Percentiles rank a stretch among this genome's conserved stretches.
Evolutionary conservation across 1,140 invertebrate species (phyloP).

Genomic region (Nebria ingens): DNA sequence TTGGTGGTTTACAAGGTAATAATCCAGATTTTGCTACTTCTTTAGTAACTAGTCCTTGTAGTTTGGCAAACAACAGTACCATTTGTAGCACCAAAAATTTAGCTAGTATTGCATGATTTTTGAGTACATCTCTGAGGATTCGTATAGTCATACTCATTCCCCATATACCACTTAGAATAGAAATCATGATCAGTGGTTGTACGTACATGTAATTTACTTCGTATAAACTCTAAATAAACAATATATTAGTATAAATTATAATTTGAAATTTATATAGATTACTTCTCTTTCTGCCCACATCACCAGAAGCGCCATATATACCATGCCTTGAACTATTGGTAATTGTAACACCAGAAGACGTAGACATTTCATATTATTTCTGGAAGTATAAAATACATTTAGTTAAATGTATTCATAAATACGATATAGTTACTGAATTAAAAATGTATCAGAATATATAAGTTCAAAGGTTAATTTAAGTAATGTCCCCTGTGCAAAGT

Average conservation of each 20-base stretch:
- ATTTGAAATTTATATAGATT: slow-evolving; percentile 16
- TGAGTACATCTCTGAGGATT: slow-evolving; percentile 35
- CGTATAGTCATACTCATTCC: slow-evolving; percentile 47
- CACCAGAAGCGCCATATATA: slow-evolving; percentile 42
- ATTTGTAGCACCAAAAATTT: slow-evolving; percentile 43
- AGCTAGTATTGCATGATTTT: slow-evolving; percentile 27
- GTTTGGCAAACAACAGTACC: slow-evolving; percentile 42
- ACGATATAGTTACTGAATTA: no score
- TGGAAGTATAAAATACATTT: slow-evolving; percentile 21
- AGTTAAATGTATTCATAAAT: no score
- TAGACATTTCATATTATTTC: slow-evolving; percentile 37
- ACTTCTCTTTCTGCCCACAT: slow-evolving; percentile 53
- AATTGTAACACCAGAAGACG: slow-evolving; percentile 47
- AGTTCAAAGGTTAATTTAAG: no score
- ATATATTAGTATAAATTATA: slow-evolving; percentile 13
- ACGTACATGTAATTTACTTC: slow-evolving; percentile 46
- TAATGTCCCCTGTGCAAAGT: no score
- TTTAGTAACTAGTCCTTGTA: slow-evolving; percentile 40
- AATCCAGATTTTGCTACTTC: slow-evolving; percentile 34
- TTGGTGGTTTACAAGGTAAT: slow-evolving; percentile 39
- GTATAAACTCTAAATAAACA: slow-evolving; percentile 48
- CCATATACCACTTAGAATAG: slow-evolving; percentile 51
- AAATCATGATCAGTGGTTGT: slow-evolving; percentile 45
- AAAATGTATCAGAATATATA: no score
- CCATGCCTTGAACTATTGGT: slow-evolving; percentile 43